Evolutionary conservation across 2,113 vertebrate species (phyloP).

Genomic region (Crotophaga sulcirostris): DNA sequence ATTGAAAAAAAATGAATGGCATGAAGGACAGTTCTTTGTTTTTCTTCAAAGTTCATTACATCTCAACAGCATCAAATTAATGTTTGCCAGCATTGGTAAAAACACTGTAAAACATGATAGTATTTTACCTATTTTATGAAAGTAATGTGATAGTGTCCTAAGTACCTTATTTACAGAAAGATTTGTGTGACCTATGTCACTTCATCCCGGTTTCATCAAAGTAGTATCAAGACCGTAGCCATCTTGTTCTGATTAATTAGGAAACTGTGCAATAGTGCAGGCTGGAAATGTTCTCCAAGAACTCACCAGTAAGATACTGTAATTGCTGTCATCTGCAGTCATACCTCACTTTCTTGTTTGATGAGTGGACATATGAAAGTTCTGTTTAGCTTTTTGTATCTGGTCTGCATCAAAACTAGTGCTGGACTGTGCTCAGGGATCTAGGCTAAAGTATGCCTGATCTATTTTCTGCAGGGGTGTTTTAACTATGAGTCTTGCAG

Average conservation of each 20-base stretch:
- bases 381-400: neutral
- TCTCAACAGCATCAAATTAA: neutral
- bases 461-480: neutral
- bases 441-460: neutral
- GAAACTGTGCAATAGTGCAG: neutral
- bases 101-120: neutral
- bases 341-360: neutral
- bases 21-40: neutral
- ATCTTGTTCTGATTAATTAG: neutral
- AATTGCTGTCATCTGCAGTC: neutral
- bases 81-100: neutral
- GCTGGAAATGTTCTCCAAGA: neutral
- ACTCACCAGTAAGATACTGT: neutral
- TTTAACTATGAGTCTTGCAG: neutral
- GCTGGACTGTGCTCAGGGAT: neutral
- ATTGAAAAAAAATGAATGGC: neutral
- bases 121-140: neutral
- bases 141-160: neutral
- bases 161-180: neutral
- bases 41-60: neutral
- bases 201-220: neutral
- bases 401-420: neutral
- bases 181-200: neutral
- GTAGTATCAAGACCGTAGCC: neutral
- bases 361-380: neutral